Base-by-base conservation (phyloP, 2,113 vertebrate genomes). In the Pyxicephalus adspersus region DNA sequence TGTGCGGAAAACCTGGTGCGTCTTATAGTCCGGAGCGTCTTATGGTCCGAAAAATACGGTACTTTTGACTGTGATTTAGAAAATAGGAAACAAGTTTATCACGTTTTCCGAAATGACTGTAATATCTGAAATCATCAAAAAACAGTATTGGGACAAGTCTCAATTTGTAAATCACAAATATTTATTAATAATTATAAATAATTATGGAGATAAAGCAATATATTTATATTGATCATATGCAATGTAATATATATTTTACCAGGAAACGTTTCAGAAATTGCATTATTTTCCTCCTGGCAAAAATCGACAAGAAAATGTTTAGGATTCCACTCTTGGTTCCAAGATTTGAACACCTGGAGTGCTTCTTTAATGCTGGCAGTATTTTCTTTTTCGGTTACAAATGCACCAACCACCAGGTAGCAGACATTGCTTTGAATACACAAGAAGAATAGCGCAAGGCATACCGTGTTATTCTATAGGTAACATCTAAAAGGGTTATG, bases 261-360 rank as follows among this genome's bases (percentile, higher is more conserved):
- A 45, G 19, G n/a, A 22, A 67, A 67, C 9, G 19, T 45, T 67
- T 38, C 20, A 22, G 28, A 67, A 20, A 67, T 45, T 28, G 34
- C 65, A 67, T 67, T 45, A 6, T 45, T 67, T n/a, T 45, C 34
- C 22, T 38, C 65, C 11, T n/a, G 29, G 15, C 65, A 67, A 67
- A 67, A 67, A 45, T 67, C 65, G 3, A 67, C 65, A 29, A 67
- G 45, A 11, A 45, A 45, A 20, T 34, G 20, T n/a, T 22, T 67
- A 45, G 65, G 65, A 15, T 67, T 67, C 65, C 65, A 67, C 28
- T n/a, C 65, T 7, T 17, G 31, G 34, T 67, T 67, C 65, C 65
- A 67, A 8, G 19, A 4, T 67, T 67, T 38, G 34, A 67, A 45
- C 7, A 67, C 22, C 4, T 45, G 15, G 8, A 67, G 22, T 20